Percentiles rank a stretch among this genome's conserved stretches.
These are phyloP conservation scores for Augochlora pura DNA, from an alignment of 1,140 invertebrate species.

Conservation along the genomic window DNA sequence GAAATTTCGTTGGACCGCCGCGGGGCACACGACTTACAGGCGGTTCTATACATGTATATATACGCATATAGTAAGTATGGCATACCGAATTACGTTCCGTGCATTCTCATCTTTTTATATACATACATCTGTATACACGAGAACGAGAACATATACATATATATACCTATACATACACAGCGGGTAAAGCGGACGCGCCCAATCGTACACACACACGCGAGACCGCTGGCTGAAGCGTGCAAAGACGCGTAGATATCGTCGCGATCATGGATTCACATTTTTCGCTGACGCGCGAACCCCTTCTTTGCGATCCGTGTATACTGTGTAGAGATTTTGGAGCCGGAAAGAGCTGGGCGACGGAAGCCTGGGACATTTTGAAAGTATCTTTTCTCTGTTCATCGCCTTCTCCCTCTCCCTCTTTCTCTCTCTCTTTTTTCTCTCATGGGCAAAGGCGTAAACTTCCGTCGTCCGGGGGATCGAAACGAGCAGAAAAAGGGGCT, in stretches of 20 bases:
- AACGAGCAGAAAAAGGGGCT: too few relatives aligned
- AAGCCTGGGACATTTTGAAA: conserved; percentile 25
- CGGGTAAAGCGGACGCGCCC: neutral
- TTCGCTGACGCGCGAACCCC: too few relatives aligned
- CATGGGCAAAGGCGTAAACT: neutral
- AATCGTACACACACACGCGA: neutral
- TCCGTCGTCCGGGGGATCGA: neutral
- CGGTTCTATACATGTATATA: conserved; percentile 46
- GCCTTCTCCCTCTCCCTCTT: too few relatives aligned
- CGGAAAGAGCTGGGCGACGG: neutral
- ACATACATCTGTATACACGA: conserved; percentile 13
- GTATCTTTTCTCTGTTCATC: neutral
- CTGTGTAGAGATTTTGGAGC: neutral
- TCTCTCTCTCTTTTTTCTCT: neutral
- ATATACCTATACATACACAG: neutral
- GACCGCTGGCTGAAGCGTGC: neutral
- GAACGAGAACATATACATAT: conserved; percentile 28
- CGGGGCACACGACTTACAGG: conserved; percentile 6
- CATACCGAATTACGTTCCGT: conserved; percentile 31
- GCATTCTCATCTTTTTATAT: conserved; percentile 45
- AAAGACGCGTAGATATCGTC: conserved; percentile 13
- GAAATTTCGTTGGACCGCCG: conserved; percentile 12
- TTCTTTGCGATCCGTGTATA: too few relatives aligned
- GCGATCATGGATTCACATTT: too few relatives aligned
- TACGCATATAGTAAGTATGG: conserved; percentile 37